These are phyloP conservation scores for Formica aserva DNA, from an alignment of 2,888 invertebrate genomes.

Conservation along the genomic window DNA sequence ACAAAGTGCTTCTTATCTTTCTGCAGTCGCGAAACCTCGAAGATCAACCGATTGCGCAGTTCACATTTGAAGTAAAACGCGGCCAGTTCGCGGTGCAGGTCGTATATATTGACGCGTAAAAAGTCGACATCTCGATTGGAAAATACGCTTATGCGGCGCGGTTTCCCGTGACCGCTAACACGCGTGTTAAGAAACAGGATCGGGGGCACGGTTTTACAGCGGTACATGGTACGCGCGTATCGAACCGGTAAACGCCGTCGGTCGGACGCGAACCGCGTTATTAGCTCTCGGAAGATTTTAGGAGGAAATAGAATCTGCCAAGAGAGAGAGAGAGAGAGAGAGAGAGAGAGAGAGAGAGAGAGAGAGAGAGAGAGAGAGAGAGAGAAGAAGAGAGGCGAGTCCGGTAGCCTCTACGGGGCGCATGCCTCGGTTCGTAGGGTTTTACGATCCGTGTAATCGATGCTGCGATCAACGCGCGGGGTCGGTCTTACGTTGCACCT, in stretches of 20 bases:
- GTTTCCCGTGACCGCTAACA: constrained; percentile 45
- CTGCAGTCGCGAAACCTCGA: neutral
- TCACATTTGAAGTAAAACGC: constrained; percentile 1
- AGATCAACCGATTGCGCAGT: neutral
- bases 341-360: neutral
- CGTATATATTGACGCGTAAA: constrained; percentile 2
- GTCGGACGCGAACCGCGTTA: constrained; percentile 26
- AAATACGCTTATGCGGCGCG: constrained; percentile 30
- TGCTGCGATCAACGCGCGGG: constrained; percentile 77
- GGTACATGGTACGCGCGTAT: neutral
- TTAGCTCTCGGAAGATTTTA: constrained; percentile 48
- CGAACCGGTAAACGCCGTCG: constrained; percentile 17
- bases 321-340: neutral
- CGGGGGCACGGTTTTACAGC: constrained; percentile 21
- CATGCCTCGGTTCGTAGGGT: constrained; percentile 76
- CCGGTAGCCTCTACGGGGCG: constrained; percentile 44
- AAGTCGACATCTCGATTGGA: constrained; percentile 27
- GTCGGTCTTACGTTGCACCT: constrained; percentile 72
- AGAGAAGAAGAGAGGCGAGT: neutral
- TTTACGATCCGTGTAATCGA: constrained; percentile 80
- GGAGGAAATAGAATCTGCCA: constrained; percentile 30
- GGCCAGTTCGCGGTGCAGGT: neutral
- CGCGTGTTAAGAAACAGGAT: constrained; percentile 24
- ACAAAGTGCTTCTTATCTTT: neutral
- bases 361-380: neutral